Base-by-base conservation (phyloP, 2,797 vertebrate species). In the Rhinophrynus dorsalis region DNA sequence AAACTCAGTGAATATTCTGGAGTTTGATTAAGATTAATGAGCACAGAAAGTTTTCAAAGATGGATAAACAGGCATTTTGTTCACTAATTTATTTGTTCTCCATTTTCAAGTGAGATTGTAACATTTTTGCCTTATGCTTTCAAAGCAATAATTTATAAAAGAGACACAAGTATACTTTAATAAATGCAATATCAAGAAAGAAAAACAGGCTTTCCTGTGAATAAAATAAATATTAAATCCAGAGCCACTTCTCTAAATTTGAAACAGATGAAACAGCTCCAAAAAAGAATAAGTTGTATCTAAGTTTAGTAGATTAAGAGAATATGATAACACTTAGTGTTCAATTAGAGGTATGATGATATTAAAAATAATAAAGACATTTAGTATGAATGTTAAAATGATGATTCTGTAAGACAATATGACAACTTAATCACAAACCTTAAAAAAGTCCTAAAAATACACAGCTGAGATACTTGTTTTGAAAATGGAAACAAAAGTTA, bases 11-110 rank as follows among this genome's bases (percentile, higher is more conserved):
- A 77, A 67, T 76, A 84, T 74, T 70, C 74, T 60, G 68, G 79
- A 5, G 76, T 78, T 82, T 81, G 82, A 84, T 86, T 82, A 86
- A 86, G 86, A 79, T 60, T 76, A 83, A 75, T 80, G 78, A 76
- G 76, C 76, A 74, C 54, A 78, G 74, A 35, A 81, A 74, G 67
- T 72, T 82, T 75, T 77, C 80, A 80, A 80, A 82, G 80, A 79
- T 78, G 78, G 80, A 78, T 77, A 73, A 73, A 73, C 17, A 45
- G 45, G 70, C 61, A 77, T 76, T 71, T 9, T 38, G 75, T 67
- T 75, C 1, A 42, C 72, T 81, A 85, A 87, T 88, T 82, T 85
- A 83, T 83, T 81, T 79, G 77, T 80, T 77, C 81, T 82, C 57
- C 26, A 50, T 86, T 83, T 80, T 86, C 80, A 69, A 81, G 69